Evolutionary conservation across 2,113 vertebrate genomes (phyloP).

Genomic region (Lepus timidus): DNA sequence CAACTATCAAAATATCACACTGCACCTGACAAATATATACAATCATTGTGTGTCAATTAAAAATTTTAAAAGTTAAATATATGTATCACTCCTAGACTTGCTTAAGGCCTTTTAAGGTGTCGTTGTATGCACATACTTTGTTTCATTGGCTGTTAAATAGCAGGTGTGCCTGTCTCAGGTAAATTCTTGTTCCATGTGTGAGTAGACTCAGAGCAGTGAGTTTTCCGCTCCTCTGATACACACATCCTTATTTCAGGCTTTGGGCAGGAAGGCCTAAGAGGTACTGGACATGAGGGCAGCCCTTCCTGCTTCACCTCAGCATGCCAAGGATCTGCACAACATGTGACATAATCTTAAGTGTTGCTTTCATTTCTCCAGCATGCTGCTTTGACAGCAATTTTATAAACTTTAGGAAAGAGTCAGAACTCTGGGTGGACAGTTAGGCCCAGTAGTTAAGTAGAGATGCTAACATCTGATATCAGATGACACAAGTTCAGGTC

Average conservation of each 20-base stretch:
- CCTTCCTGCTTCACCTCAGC: not conserved
- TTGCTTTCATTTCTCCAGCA: not conserved
- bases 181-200: not conserved
- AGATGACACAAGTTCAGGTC: too few relatives aligned
- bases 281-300: not conserved
- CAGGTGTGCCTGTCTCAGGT: not conserved
- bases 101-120: not conserved
- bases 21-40: too few relatives aligned
- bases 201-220: not conserved
- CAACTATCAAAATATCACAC: too few relatives aligned
- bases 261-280: not conserved
- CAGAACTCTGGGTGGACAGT: not conserved
- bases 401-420: not conserved
- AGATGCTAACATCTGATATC: too few relatives aligned
- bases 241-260: not conserved
- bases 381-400: not conserved
- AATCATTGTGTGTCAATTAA: too few relatives aligned
- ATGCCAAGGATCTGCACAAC: not conserved
- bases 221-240: not conserved
- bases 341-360: not conserved
- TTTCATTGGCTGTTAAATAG: not conserved
- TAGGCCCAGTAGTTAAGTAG: too few relatives aligned
- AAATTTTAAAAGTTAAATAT: too few relatives aligned
- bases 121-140: not conserved
- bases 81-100: too few relatives aligned